Percentiles rank a stretch among this genome's conserved stretches.
phyloP scores from a whole-genome alignment of 2,888 invertebrate genomes.

The Callyntrura sp. region DNA sequence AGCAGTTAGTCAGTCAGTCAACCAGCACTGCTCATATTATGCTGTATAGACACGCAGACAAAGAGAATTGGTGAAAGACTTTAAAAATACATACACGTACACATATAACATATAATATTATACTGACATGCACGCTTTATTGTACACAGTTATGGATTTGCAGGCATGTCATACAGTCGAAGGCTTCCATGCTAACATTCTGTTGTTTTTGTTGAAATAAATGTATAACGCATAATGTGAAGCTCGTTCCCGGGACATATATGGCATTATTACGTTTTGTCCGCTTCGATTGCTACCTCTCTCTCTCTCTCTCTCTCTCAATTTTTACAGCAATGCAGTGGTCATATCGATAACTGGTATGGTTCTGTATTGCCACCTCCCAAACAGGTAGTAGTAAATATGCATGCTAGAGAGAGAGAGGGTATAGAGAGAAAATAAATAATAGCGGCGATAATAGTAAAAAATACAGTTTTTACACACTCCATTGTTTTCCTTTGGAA shows the following conservation, averaged over 20 bases:
- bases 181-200: background rate
- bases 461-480: slow-evolving; percentile 24
- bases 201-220: slow-evolving; percentile 49
- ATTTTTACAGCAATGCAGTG: slow-evolving; percentile 72
- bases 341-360: slow-evolving; percentile 60
- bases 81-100: slow-evolving; percentile 26
- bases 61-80: slow-evolving; percentile 6
- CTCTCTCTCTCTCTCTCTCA: slow-evolving; percentile 7
- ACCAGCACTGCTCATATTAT: background rate
- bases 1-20: slow-evolving; percentile 24
- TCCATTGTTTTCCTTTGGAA: background rate
- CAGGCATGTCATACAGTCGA: slow-evolving; percentile 16
- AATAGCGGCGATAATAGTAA: slow-evolving; percentile 32
- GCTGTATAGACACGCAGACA: background rate
- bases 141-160: background rate
- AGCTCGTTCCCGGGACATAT: slow-evolving; percentile 38
- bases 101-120: background rate
- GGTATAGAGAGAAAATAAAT: slow-evolving; percentile 24
- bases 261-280: slow-evolving; percentile 47
- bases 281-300: slow-evolving; percentile 19
- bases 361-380: background rate
- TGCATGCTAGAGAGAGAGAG: background rate
- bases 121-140: background rate
- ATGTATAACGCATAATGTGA: slow-evolving; percentile 33
- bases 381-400: slow-evolving; percentile 35